phyloP scores from a whole-genome alignment of 2,113 vertebrate species.

The Grus americana region DNA sequence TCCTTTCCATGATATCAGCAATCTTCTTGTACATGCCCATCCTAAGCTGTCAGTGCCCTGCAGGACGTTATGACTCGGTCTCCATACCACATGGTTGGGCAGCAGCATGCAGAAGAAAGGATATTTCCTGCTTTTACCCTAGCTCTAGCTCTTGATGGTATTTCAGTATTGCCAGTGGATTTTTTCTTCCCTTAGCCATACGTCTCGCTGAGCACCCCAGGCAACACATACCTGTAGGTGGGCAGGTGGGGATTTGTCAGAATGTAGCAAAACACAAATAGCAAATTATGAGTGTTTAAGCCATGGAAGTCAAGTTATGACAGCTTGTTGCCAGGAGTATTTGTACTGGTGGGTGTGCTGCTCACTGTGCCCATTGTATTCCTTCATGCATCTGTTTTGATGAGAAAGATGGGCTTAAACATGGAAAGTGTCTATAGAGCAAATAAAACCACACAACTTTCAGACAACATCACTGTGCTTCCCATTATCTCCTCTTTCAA shows the following conservation, averaged over 20 bases:
- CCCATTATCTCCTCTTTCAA: not conserved
- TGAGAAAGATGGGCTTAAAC: not conserved
- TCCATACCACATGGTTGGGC: not conserved
- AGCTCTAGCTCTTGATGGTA: not conserved
- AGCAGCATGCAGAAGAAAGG: not conserved
- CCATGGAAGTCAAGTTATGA: not conserved
- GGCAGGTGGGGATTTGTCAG: conserved; percentile 50
- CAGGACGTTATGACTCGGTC: not conserved
- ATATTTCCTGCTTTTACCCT: not conserved
- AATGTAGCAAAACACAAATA: conserved; percentile 34
- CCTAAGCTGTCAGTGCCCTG: conserved; percentile 11
- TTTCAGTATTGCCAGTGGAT: not conserved
- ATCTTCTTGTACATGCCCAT: not conserved
- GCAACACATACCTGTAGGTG: not conserved
- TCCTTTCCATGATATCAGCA: not conserved
- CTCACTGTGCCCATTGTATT: not conserved
- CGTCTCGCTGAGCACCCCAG: not conserved
- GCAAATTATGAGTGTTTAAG: not conserved
- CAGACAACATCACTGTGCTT: not conserved
- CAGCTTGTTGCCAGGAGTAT: not conserved
- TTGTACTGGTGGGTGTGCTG: not conserved
- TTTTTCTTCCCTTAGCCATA: not conserved
- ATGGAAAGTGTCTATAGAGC: not conserved
- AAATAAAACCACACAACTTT: not conserved
- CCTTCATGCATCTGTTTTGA: not conserved